Percentiles rank a stretch among this genome's conserved stretches.
These are phyloP conservation scores for Onychostoma macrolepis DNA, from an alignment of 2,113 vertebrate genomes.

Conservation along the genomic window DNA sequence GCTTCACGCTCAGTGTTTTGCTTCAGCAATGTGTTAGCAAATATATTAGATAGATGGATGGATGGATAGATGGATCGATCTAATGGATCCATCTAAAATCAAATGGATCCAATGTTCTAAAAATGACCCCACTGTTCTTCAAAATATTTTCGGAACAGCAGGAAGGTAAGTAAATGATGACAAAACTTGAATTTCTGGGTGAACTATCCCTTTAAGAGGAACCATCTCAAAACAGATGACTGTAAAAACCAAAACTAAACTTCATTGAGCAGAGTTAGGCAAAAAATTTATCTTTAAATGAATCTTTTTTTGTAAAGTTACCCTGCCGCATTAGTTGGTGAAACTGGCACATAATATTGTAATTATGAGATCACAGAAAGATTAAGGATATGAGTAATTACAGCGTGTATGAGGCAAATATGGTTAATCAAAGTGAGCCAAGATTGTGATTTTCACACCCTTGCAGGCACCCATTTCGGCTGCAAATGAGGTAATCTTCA, in stretches of 20 bases:
- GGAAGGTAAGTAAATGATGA: neutral
- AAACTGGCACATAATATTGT: conserved; percentile 54
- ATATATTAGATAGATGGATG: neutral
- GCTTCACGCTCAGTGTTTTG: neutral
- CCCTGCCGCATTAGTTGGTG: conserved; percentile 47
- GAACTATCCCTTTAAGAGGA: conserved; percentile 25
- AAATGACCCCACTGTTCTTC: too few species aligned
- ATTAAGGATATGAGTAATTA: conserved; percentile 62
- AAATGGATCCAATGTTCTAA: neutral
- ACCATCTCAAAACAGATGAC: conserved; percentile 28
- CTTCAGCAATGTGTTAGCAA: neutral
- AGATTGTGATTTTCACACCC: conserved; percentile 56
- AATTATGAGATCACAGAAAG: conserved; percentile 62
- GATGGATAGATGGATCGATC: neutral
- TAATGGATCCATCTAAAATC: neutral
- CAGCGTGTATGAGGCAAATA: conserved; percentile 54
- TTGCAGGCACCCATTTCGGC: conserved; percentile 52
- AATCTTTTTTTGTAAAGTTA: conserved; percentile 55
- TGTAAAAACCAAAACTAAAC: conserved; percentile 45
- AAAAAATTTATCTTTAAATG: conserved; percentile 52
- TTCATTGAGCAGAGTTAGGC: conserved; percentile 40
- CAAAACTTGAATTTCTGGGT: neutral
- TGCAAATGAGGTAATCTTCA: conserved; percentile 46
- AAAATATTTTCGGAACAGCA: neutral
- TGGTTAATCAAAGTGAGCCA: conserved; percentile 56